Evolutionary conservation across 2,797 vertebrate species (phyloP).

Genomic region (Sternarchorhynchus goeldii): DNA sequence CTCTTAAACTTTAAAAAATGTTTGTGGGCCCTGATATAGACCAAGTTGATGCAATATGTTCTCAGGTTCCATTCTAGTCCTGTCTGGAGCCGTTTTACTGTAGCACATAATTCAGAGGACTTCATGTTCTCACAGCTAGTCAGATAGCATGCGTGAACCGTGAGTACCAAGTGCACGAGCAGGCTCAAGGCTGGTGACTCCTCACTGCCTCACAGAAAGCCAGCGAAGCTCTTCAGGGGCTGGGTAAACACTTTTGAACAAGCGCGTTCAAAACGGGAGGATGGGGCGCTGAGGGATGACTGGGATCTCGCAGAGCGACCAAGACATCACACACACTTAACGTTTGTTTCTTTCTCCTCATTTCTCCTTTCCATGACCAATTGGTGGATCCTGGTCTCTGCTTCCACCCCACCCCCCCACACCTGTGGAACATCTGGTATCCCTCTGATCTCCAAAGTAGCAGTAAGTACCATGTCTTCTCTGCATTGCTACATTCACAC

Average conservation of each 20-base stretch:
- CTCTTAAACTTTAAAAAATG: not conserved
- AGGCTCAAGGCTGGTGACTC: no score
- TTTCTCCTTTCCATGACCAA: not conserved
- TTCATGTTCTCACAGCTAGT: not conserved
- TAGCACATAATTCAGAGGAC: not conserved
- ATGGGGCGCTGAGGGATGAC: not conserved
- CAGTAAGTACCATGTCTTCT: slow-evolving; percentile 76
- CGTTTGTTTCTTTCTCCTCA: slow-evolving; percentile 6
- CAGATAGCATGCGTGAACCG: not conserved
- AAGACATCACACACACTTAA: not conserved
- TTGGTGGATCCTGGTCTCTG: slow-evolving; percentile 39
- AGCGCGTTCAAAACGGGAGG: no score
- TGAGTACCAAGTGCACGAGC: no score
- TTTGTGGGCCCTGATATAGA: not conserved
- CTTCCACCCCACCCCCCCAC: not conserved
- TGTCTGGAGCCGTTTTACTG: not conserved
- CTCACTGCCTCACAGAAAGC: not conserved
- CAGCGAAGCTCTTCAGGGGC: not conserved
- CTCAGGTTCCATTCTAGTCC: no score
- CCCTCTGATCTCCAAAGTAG: slow-evolving; percentile 73
- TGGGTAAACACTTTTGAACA: no score
- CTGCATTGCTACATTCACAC: not conserved
- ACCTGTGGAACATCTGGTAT: slow-evolving; percentile 33
- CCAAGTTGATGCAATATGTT: no score
- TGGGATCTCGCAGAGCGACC: not conserved